Base-by-base conservation (phyloP, 2,113 vertebrate species). In the Mesembrinibis cayennensis region DNA sequence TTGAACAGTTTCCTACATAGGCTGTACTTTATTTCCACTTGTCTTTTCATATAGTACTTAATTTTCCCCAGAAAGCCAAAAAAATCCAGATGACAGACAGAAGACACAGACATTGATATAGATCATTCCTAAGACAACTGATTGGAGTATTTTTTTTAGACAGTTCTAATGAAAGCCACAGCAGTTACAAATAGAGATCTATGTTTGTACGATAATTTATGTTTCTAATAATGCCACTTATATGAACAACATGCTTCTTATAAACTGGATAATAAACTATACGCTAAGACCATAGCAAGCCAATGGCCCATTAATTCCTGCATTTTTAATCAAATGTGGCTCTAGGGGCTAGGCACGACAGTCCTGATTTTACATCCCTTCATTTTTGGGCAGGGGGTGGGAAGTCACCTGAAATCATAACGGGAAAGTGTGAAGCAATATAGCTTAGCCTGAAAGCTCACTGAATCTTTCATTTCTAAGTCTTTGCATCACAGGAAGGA, bases 221-320 rank as follows among this genome's bases (percentile, higher is more conserved):
- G 84, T 93, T 93, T 97, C 79, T 93, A 97, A 93, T 96, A 95
- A 91, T 87, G 56, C 42, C 76, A 89, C 82, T 96, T 96, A 91
- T 90, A 96, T 95, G 96, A 97, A 91, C 93, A 96, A 38, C 62
- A 83, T 92, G 47, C 95, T 97, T 95, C 93, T 93, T 97, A 96
- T 91, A 94, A 96, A 92, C 53, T 69, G 67, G 71, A 91, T 95
- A 95, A 96, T 97, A 97, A 97, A 96, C 55, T 87, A 66, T 93
- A 90, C 30, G 18, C 40, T 94, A 91, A 89, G 87, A 91, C 77
- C 80, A 67, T 53, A 79, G 61, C 47, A 90, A 88, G 32, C 52
- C n/a, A 22, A 74, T 49, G 58, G 63, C 67, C 91, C 56, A 86
- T 66, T 89, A 78, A 74, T 89, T 92, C 65, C 91, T 96, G 81